Base-by-base conservation (phyloP, 1,140 invertebrate species). In the Hypothenemus hampei region DNA sequence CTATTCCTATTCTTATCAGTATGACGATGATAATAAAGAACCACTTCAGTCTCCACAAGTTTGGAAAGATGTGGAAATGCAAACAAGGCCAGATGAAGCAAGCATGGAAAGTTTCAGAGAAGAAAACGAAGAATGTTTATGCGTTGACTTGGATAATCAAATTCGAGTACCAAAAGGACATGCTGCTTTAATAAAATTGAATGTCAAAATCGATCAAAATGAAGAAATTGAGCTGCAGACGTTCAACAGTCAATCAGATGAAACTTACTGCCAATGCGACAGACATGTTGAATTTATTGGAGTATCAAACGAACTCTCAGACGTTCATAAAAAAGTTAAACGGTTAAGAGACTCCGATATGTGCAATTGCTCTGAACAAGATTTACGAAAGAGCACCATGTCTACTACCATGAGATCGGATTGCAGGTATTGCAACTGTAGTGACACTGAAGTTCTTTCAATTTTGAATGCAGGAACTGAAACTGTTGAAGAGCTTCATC, bases 1-100 rank as follows among this genome's bases (percentile, higher is more conserved):
- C 16, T 65, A 68, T 49, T 67, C 66, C 3, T 65, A 62, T 40
- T 53, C 44, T 21, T 71, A 71, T 44, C 68, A 71, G 49, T 60
- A 65, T 19, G 37, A 59, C n/a, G 63, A 44, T 3, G 44, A 18
- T 3, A n/a, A n/a, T 5, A 23, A 49, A 46, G 18, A 36, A 41
- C 22, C 13, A 21, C 13, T 36, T 39, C 44, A 51, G 31, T 13
- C 33, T 44, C 33, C 29, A 46, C 48, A 13, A 18, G n/a, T 31
- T 10, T 65, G 58, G 22, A 55, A 21, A 29, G 69, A 71, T 51
- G 33, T 68, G 20, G 69, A 71, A 54, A 64, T 62, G 33, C 69
- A 71, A 52, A 15, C 47, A 1, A 57, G 59, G 18, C 62, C 60
- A 16, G 63, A 69, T 55, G 67, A 67, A 33, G 63, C 59, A 0